Conservation (phyloP, 2,888 invertebrate species). For the Chaetogeoica ovagalla region DNA sequence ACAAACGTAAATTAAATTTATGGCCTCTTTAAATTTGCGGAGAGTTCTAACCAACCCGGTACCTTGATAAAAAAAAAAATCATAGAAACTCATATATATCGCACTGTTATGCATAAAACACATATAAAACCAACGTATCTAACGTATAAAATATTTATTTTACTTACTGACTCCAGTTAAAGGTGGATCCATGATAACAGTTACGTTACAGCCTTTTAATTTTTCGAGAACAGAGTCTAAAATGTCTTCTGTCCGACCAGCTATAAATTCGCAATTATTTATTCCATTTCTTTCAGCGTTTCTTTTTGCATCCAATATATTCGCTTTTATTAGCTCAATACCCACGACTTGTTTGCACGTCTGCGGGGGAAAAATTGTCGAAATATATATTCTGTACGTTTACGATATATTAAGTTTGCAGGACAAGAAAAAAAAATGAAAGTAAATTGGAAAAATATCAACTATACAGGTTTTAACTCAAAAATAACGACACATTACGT, state of each 20-base stretch:
- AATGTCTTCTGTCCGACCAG: slow-evolving; percentile 66
- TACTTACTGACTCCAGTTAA: slow-evolving; percentile 63
- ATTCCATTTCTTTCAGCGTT: slow-evolving; percentile 65
- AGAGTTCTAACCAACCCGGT: slow-evolving; percentile 60
- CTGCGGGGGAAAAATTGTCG: slow-evolving; percentile 44
- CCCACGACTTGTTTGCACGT: slow-evolving; percentile 62
- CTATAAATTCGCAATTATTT: slow-evolving; percentile 62
- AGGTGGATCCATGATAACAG: slow-evolving; percentile 69
- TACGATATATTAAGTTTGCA: too few species aligned
- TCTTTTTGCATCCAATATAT: slow-evolving; percentile 65
- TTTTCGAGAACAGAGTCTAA: slow-evolving; percentile 59
- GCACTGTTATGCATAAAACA: not conserved
- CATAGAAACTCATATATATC: not conserved
- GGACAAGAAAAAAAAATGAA: too few species aligned
- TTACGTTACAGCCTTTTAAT: slow-evolving; percentile 58
- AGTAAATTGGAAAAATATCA: too few species aligned
- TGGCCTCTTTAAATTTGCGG: slow-evolving; percentile 61
- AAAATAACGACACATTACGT: too few species aligned
- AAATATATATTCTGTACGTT: too few species aligned
- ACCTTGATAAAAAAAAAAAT: slow-evolving; percentile 57
- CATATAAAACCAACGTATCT: not conserved
- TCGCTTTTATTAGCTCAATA: slow-evolving; percentile 64
- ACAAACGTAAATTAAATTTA: slow-evolving; percentile 65
- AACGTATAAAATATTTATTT: not conserved
- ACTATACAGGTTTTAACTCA: too few species aligned